Percentiles rank a stretch among this genome's conserved stretches.
These are phyloP conservation scores for Gandaritis pyraliata DNA, from an alignment of 2,888 invertebrate genomes.

Conservation along the genomic window DNA sequence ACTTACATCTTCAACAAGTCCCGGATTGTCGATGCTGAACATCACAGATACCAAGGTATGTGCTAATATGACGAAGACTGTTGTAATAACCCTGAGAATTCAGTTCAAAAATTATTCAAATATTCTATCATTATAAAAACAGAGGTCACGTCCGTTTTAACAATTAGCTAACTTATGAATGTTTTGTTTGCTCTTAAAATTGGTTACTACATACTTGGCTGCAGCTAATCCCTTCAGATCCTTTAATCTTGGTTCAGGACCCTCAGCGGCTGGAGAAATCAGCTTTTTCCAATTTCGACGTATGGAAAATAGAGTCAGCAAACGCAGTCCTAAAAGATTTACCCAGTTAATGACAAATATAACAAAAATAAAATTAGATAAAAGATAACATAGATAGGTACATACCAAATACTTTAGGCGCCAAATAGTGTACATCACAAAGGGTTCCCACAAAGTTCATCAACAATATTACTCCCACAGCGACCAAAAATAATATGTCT, in stretches of 20 bases:
- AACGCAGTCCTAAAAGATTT: not conserved
- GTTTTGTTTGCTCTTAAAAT: no score
- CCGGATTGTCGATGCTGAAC: not conserved
- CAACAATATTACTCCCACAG: not conserved
- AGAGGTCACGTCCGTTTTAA: no score
- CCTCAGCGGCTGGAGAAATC: not conserved
- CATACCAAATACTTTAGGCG: not conserved
- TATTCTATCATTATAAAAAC: no score
- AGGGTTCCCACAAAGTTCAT: not conserved
- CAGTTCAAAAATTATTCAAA: not conserved
- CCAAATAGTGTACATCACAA: not conserved
- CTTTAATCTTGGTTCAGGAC: conserved; percentile 4
- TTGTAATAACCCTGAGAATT: not conserved
- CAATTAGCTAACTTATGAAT: no score
- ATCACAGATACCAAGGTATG: not conserved
- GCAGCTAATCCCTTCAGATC: not conserved
- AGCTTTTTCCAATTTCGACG: not conserved
- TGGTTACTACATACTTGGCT: not conserved
- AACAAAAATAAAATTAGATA: not conserved
- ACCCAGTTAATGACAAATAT: not conserved
- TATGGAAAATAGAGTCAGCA: not conserved
- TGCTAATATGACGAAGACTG: not conserved
- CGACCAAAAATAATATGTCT: not conserved
- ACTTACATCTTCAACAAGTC: not conserved
- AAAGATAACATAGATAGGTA: no score